These are phyloP conservation scores for Clepsis dumicolana DNA, from an alignment of 2,888 invertebrate genomes.

Conservation along the genomic window DNA sequence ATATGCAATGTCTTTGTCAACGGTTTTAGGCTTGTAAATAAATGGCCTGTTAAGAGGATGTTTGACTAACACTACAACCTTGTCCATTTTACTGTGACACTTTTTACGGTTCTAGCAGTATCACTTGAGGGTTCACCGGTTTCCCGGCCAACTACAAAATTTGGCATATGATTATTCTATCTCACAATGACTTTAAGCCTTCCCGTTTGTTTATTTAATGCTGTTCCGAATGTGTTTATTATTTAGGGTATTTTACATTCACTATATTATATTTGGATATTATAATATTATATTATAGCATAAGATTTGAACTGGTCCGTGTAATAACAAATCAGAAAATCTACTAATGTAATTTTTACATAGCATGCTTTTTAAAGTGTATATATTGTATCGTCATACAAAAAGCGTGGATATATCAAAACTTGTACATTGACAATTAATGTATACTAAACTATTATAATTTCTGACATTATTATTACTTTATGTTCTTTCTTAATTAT, in stretches of 20 bases:
- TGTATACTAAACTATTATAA: no score
- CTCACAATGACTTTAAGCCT: not conserved
- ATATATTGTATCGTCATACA: no score
- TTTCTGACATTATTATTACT: no score
- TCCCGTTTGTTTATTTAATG: not conserved
- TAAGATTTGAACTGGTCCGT: no score
- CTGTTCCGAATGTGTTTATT: conserved; percentile 11
- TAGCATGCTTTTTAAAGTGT: no score
- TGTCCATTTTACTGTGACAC: conserved; percentile 23
- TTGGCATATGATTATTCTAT: conserved; percentile 22
- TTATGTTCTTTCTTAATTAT: no score
- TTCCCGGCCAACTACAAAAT: conserved; percentile 1
- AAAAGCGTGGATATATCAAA: no score
- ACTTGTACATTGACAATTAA: no score
- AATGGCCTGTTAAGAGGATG: conserved; percentile 62
- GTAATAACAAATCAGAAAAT: no score
- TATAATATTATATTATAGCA: no score
- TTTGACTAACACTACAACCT: conserved; percentile 31
- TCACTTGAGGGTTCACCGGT: not conserved
- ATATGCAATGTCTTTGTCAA: conserved; percentile 73
- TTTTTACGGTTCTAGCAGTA: not conserved
- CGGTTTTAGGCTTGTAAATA: conserved; percentile 65
- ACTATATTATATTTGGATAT: no score
- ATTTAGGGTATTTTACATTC: not conserved
- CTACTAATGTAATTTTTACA: no score